A percentile compares a stretch with the other conserved stretches of the same genome.
These are phyloP conservation scores for Apus apus DNA, from an alignment of 2,113 vertebrate genomes.

Conservation along the genomic window DNA sequence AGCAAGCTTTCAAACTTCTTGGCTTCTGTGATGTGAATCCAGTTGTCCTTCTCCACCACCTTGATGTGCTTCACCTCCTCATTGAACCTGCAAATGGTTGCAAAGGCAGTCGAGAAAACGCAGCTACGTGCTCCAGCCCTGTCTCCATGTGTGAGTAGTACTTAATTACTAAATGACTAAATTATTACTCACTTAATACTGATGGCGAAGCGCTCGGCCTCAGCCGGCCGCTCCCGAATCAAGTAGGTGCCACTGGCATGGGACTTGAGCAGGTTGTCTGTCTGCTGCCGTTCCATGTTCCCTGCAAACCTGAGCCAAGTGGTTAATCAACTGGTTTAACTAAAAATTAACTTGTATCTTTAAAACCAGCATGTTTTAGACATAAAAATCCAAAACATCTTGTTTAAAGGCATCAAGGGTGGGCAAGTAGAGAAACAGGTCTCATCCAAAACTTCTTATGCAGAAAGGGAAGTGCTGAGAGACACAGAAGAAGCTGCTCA, in stretches of 20 bases:
- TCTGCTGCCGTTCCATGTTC: constrained; percentile 96
- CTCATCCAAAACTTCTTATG: background rate
- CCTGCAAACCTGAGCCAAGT: constrained; percentile 88
- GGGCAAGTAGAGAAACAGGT: background rate
- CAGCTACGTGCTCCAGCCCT: accelerated
- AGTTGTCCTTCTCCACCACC: constrained; percentile 95
- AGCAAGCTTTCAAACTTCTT: constrained; percentile 97
- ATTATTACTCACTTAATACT: constrained; percentile 90
- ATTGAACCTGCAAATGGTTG: constrained; percentile 82
- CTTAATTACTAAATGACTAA: background rate
- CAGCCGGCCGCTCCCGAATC: constrained; percentile 92
- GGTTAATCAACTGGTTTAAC: background rate
- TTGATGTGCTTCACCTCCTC: constrained; percentile 99
- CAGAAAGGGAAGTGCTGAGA: background rate
- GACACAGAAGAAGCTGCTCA: background rate
- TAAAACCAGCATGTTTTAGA: accelerated
- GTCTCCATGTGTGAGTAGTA: accelerated
- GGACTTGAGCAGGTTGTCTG: constrained; percentile 92
- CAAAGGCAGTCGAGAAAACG: accelerated
- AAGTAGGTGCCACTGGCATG: constrained; percentile 95
- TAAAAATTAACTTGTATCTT: accelerated
- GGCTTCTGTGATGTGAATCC: constrained; percentile 98
- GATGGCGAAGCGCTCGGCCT: constrained; percentile 96
- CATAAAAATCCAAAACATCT: background rate
- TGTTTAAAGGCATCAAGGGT: background rate